Evolutionary conservation across 2,888 invertebrate genomes (phyloP), one percentile per base, ranked within the genome.

Genomic region (Eupithecia pulchellata): DNA sequence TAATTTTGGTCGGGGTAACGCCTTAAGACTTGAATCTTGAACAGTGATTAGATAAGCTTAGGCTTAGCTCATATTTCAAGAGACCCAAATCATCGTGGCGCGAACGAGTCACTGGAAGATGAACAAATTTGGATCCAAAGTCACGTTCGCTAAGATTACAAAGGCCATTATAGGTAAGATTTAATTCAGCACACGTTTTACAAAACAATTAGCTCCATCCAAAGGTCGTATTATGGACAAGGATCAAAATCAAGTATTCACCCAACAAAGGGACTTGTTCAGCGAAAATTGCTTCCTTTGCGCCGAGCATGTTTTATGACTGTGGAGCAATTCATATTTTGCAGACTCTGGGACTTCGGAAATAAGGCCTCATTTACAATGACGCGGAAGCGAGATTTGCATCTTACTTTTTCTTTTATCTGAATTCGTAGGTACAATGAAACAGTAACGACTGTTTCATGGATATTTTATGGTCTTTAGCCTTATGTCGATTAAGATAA

Each of bases 231-330:
- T 80, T 80, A 84, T 80, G 78, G 76, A 70, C 74, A 78, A 79
- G 81, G 80, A 84, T 83, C 81, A 76, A 79, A 84, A 84, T 84
- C 81, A 84, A 86, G 84, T 82, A 78, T 75, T 81, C 81, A 68
- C 73, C 71, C 78, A 81, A 85, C 84, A 86, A 86, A 84, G 84
- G 82, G 79, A 77, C 81, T 81, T 75, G 82, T 79, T 80, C 76
- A 71, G 77, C 70, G 80, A 80, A 85, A 86, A 85, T 87, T 84
- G 80, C 84, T 83, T 85, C 85, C 84, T 81, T 82, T 80, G 77
- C 79, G 77, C 78, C 77, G 75, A 83, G 78, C 84, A 81, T 83
- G 82, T 84, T 86, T 84, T 84, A 85, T 81, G 81, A 74, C 70
- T 76, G 73, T 78, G 70, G 74, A 80, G 80, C 80, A 79, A 84